A percentile compares a stretch with the other conserved stretches of the same genome.
These are phyloP conservation scores for Turritopsis dohrnii DNA, from an alignment of 30 jellyfish, hydroid and myxozoan species.

Conservation along the genomic window DNA sequence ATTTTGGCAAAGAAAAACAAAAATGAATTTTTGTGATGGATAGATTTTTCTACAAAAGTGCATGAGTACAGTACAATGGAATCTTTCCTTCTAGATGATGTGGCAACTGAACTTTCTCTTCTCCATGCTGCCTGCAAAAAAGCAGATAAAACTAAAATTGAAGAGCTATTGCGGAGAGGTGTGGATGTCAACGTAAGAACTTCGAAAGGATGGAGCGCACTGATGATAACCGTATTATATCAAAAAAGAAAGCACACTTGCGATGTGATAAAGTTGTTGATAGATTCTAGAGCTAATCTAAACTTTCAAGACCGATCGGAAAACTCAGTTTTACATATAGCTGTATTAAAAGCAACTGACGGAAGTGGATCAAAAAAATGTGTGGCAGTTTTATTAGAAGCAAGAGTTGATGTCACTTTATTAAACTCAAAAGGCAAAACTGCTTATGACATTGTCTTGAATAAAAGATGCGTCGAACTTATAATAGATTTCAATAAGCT, in stretches of 20 bases:
- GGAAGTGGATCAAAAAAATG: not conserved
- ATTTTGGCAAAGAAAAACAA: no score
- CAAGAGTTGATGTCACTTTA: not conserved
- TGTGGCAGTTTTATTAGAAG: not conserved
- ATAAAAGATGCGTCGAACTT: not conserved
- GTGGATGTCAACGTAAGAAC: not conserved
- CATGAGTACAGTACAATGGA: no score
- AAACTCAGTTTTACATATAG: not conserved
- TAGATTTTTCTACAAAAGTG: no score
- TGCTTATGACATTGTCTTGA: not conserved
- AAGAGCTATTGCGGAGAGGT: not conserved
- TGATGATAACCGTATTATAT: not conserved
- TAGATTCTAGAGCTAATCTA: not conserved
- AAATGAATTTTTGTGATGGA: no score
- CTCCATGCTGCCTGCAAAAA: not conserved
- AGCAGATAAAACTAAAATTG: not conserved
- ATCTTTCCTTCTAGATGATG: no score
- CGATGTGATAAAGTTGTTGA: not conserved
- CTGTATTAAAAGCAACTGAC: not conserved
- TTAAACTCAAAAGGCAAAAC: not conserved
- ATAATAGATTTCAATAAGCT: not conserved
- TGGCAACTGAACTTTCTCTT: not conserved
- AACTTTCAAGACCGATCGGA: not conserved
- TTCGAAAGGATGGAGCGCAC: not conserved
- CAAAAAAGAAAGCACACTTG: not conserved